Conservation (phyloP, 2,113 vertebrate genomes). For the Solea solea region DNA sequence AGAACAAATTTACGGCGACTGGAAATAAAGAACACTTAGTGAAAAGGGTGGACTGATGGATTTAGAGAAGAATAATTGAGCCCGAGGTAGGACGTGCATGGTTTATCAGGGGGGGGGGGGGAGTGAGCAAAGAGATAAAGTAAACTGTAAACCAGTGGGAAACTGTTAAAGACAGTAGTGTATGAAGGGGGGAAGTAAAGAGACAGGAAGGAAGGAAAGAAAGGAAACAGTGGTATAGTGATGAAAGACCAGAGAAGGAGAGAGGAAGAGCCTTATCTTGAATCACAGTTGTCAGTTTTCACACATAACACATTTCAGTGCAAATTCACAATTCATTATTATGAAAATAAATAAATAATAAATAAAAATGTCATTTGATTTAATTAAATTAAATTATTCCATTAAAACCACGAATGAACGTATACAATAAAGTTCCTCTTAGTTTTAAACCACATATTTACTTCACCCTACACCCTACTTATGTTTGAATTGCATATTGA, state of each 20-base stretch:
- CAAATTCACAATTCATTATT: slow-evolving; percentile 10
- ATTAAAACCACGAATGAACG: not conserved
- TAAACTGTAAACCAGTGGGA: not conserved
- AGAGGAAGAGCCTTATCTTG: not conserved
- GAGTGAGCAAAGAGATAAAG: not conserved
- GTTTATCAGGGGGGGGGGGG: not conserved
- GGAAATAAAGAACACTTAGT: not conserved
- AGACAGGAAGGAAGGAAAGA: not conserved
- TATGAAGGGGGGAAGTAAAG: not conserved
- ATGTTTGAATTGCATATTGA: too few species aligned
- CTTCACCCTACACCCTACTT: too few species aligned
- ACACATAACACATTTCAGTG: slow-evolving; percentile 12
- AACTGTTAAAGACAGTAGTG: not conserved
- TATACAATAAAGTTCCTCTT: too few species aligned
- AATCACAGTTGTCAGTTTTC: not conserved
- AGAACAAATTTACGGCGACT: not conserved
- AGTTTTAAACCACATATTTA: too few species aligned
- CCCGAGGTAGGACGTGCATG: not conserved
- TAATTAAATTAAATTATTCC: too few species aligned
- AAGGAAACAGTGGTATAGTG: not conserved
- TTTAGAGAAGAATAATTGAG: not conserved
- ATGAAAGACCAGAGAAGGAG: not conserved
- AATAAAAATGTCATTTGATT: too few species aligned
- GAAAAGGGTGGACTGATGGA: not conserved
- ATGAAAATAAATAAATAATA: not conserved